Conservation (phyloP, 2,888 invertebrate genomes). For the Platycheirus rosarum region DNA sequence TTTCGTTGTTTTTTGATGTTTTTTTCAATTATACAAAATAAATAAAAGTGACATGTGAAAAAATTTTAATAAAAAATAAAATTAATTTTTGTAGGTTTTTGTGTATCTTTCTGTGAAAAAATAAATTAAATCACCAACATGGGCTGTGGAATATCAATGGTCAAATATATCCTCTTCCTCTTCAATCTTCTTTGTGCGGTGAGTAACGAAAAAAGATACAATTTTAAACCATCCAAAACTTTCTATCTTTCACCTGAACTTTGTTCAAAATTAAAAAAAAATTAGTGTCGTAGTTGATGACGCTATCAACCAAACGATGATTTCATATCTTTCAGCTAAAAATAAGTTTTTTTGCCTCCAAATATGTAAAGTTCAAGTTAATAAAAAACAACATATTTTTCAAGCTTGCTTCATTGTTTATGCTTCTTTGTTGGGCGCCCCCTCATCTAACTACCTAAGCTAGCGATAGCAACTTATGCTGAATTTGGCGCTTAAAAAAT, state of each 20-base stretch:
- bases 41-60: background rate
- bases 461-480: too few relatives aligned
- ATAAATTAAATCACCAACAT: conserved; percentile 82
- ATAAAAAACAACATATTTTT: background rate
- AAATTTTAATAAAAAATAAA: background rate
- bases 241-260: background rate
- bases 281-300: conserved; percentile 27
- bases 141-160: conserved; percentile 90
- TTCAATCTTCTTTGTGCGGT: conserved; percentile 91
- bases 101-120: conserved; percentile 29
- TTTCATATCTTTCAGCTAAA: conserved; percentile 53
- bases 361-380: background rate
- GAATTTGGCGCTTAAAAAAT: conserved; percentile 59
- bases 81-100: conserved; percentile 26
- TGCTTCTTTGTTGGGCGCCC: background rate
- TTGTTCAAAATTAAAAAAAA: background rate
- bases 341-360: conserved; percentile 16
- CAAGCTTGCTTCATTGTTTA: background rate
- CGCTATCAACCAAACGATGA: conserved; percentile 27
- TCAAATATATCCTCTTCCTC: conserved; percentile 92
- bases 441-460: background rate
- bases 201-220: conserved; percentile 83
- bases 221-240: background rate
- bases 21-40: too few relatives aligned
- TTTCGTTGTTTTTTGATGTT: too few relatives aligned